phyloP scores from a whole-genome alignment of 2,113 vertebrate genomes.

The Cnemophilus loriae region DNA sequence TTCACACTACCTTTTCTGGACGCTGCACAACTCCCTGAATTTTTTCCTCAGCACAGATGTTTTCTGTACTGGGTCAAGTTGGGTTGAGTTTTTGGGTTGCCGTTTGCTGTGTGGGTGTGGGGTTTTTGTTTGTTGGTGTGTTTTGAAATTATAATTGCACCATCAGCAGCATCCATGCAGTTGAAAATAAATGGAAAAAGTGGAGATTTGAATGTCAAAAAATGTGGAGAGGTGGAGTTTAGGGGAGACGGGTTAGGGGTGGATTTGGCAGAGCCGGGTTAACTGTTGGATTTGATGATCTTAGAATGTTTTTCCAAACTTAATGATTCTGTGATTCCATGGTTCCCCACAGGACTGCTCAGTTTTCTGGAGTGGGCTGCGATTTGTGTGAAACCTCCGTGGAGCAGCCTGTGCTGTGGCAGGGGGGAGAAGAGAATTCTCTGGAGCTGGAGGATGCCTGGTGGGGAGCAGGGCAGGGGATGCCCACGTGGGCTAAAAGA shows the following conservation, averaged over 20 bases:
- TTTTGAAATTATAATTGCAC: not conserved
- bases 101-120: not conserved
- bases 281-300: not conserved
- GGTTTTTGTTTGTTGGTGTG: not conserved
- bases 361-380: not conserved
- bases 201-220: not conserved
- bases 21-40: not conserved
- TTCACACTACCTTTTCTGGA: not conserved
- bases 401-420: not conserved
- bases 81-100: not conserved
- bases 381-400: rapidly evolving
- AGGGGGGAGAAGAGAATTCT: not conserved
- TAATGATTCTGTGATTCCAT: not conserved
- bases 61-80: not conserved
- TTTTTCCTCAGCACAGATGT: not conserved
- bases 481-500: not conserved
- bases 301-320: not conserved
- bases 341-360: not conserved
- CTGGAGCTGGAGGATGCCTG: not conserved
- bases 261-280: not conserved
- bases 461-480: not conserved
- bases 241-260: not conserved
- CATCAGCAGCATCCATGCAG: not conserved
- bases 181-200: not conserved
- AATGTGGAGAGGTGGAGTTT: not conserved